Conservation (phyloP, 2,888 invertebrate species). For the Germaria angustata region DNA sequence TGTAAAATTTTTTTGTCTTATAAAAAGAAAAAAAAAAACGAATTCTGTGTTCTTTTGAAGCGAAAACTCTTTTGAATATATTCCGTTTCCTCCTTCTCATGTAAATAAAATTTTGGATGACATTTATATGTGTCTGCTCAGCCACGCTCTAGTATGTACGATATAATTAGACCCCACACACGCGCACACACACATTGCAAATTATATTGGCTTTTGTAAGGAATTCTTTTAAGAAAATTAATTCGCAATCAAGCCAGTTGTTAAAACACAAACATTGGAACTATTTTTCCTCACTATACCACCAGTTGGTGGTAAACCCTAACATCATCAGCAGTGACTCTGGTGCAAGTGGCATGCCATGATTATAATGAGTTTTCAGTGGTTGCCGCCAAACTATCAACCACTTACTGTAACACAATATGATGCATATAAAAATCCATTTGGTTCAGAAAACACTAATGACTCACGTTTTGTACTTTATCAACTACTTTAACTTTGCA, state of each 20-base stretch:
- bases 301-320: conserved; percentile 10
- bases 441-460: conserved; percentile 44
- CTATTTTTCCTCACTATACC: background rate
- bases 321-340: conserved; percentile 15
- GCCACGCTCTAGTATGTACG: no score
- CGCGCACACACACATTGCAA: no score
- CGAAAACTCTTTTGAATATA: no score
- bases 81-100: no score
- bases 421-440: background rate
- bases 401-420: conserved; percentile 1
- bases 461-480: conserved; percentile 32
- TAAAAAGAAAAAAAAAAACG: no score
- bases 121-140: no score
- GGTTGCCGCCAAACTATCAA: conserved; percentile 23
- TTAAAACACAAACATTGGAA: background rate
- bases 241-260: background rate
- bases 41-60: no score
- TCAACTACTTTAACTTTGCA: conserved; percentile 74
- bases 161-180: no score
- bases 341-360: conserved; percentile 45
- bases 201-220: background rate
- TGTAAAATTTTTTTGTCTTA: no score
- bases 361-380: conserved; percentile 66
- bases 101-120: no score
- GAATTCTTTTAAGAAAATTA: background rate